Conservation (phyloP, 2,113 vertebrate genomes). For the Brienomyrus longianalis region DNA sequence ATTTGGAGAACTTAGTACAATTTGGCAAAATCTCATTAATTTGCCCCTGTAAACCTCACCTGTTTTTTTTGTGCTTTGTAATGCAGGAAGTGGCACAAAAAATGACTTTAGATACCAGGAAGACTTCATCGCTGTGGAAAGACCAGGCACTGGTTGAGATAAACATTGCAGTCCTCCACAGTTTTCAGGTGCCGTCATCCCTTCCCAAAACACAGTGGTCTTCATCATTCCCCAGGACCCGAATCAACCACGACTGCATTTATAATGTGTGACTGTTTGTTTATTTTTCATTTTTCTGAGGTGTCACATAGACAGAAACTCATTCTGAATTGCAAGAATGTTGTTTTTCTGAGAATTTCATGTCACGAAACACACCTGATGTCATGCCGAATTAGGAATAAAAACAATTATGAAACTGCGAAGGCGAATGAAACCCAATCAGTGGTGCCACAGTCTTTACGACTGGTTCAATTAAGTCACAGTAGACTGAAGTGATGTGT, state of each 20-base stretch:
- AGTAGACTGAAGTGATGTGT: neutral
- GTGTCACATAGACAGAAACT: neutral
- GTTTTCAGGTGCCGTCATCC: constrained; percentile 75
- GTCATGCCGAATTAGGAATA: neutral
- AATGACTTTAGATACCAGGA: constrained; percentile 90
- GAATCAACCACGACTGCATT: neutral
- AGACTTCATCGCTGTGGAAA: constrained; percentile 94
- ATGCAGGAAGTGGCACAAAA: constrained; percentile 81
- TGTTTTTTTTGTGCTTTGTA: neutral
- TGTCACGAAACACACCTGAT: neutral
- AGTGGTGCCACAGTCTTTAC: neutral
- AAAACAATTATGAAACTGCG: neutral
- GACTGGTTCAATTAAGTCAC: neutral
- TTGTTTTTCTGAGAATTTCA: neutral
- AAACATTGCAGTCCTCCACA: constrained; percentile 92
- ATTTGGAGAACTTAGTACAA: neutral
- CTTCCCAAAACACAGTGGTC: neutral
- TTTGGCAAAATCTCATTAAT: neutral
- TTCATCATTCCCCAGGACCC: neutral
- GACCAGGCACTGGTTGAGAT: constrained; percentile 94
- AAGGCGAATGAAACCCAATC: neutral
- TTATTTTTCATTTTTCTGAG: neutral
- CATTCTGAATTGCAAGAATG: neutral
- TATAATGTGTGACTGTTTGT: neutral
- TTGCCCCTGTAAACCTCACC: neutral